These are phyloP conservation scores for Meiosimyza decipiens DNA, from an alignment of 2,888 invertebrate genomes.

Conservation along the genomic window DNA sequence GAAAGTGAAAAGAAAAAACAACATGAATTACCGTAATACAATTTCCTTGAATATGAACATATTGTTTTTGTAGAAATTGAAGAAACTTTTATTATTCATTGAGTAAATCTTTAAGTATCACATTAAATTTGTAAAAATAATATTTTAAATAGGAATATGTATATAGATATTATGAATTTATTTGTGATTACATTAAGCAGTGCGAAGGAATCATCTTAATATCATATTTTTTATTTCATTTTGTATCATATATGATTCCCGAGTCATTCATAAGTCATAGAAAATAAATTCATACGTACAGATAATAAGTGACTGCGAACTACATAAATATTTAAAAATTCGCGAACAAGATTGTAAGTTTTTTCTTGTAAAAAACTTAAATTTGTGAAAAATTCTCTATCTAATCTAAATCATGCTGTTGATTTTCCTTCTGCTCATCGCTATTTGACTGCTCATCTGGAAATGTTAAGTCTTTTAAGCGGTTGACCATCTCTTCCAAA, in stretches of 20 bases:
- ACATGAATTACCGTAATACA: too few species aligned
- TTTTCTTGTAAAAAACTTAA: neutral
- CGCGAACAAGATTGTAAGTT: neutral
- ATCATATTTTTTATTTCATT: too few species aligned
- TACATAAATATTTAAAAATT: too few species aligned
- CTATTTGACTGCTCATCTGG: constrained; percentile 40
- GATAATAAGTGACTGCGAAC: too few species aligned
- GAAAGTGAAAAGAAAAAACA: too few species aligned
- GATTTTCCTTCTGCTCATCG: too few species aligned
- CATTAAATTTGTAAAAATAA: neutral
- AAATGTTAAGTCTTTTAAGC: constrained; percentile 56
- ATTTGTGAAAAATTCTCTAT: neutral
- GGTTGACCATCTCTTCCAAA: constrained; percentile 60
- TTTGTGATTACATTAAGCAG: neutral
- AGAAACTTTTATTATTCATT: constrained; percentile 16
- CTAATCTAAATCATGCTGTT: too few species aligned
- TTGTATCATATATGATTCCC: neutral
- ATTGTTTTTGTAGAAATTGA: neutral
- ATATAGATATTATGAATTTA: too few species aligned
- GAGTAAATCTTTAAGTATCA: neutral
- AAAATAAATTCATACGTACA: too few species aligned
- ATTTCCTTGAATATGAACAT: too few species aligned
- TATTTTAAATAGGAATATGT: neutral
- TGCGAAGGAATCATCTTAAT: neutral
- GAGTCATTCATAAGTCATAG: too few species aligned